Evolutionary conservation across 1,140 invertebrate species (phyloP).

Genomic region (Pogonomyrmex californicus): DNA sequence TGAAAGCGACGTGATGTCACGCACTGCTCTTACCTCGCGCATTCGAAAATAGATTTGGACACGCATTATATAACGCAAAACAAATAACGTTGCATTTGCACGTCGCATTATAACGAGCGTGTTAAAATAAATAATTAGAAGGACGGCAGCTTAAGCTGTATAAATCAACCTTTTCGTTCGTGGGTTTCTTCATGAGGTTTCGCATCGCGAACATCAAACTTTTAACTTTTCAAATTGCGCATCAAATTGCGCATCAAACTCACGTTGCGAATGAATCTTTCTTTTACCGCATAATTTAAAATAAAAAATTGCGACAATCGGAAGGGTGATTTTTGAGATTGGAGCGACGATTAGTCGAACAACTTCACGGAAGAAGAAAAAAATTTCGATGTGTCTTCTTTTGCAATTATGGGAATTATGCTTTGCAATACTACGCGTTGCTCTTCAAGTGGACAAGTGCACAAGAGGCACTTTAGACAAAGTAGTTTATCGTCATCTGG

Average conservation of each 20-base stretch:
- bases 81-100: constrained; percentile 22
- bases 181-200: not conserved
- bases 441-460: not conserved
- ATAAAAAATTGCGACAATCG: not conserved
- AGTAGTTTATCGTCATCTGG: no score
- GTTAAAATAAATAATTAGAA: constrained; percentile 27
- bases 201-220: not conserved
- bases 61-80: constrained; percentile 24
- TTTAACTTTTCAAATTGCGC: not conserved
- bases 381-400: not conserved
- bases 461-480: no score
- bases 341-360: not conserved
- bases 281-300: not conserved
- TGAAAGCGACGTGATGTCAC: constrained; percentile 42
- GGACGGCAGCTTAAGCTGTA: not conserved
- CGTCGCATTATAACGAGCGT: not conserved
- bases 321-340: not conserved
- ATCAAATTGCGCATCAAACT: not conserved
- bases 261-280: not conserved
- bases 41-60: constrained; percentile 32
- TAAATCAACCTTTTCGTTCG: not conserved
- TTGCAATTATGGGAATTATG: not conserved
- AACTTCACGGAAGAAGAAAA: not conserved
- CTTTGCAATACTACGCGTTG: not conserved
- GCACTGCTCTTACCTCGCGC: not conserved